These are phyloP conservation scores for Drosophila nigrodunni DNA, from an alignment of 1,140 invertebrate genomes.

Conservation along the genomic window DNA sequence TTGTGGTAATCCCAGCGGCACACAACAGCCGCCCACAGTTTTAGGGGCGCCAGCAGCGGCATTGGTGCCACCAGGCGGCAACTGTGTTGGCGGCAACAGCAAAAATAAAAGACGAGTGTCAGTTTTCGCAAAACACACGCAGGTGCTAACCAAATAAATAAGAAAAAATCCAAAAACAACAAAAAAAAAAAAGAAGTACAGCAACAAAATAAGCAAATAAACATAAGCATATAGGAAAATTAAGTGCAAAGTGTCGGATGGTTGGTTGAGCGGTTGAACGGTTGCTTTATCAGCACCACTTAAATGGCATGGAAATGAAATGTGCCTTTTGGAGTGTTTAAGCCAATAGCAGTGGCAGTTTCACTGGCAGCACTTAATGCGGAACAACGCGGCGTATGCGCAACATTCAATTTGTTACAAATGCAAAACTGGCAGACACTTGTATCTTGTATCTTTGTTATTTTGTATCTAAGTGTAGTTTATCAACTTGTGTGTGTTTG, in stretches of 20 bases:
- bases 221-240: constrained; percentile 77
- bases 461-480: constrained; percentile 22
- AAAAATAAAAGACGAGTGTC: constrained; percentile 31
- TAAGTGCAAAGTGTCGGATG: constrained; percentile 76
- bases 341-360: constrained; percentile 28
- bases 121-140: constrained; percentile 29
- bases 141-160: constrained; percentile 72
- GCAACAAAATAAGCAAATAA: constrained; percentile 33
- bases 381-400: constrained; percentile 36
- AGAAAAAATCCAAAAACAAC: constrained; percentile 41
- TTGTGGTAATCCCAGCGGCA: constrained; percentile 88
- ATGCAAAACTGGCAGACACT: constrained; percentile 28
- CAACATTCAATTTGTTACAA: constrained; percentile 14
- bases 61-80: constrained; percentile 55
- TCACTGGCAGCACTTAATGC: constrained; percentile 9
- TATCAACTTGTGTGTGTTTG: constrained; percentile 29
- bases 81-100: constrained; percentile 46
- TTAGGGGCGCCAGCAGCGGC: constrained; percentile 54
- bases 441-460: constrained; percentile 8
- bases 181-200: background rate
- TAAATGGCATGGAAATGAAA: constrained; percentile 65
- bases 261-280: constrained; percentile 43
- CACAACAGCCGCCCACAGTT: constrained; percentile 74
- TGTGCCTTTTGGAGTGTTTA: constrained; percentile 58
- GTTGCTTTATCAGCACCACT: constrained; percentile 39